A percentile compares a stretch with the other conserved stretches of the same genome.
These are phyloP conservation scores for Pristiophorus japonicus DNA, from an alignment of 2,113 vertebrate genomes.

Conservation along the genomic window DNA sequence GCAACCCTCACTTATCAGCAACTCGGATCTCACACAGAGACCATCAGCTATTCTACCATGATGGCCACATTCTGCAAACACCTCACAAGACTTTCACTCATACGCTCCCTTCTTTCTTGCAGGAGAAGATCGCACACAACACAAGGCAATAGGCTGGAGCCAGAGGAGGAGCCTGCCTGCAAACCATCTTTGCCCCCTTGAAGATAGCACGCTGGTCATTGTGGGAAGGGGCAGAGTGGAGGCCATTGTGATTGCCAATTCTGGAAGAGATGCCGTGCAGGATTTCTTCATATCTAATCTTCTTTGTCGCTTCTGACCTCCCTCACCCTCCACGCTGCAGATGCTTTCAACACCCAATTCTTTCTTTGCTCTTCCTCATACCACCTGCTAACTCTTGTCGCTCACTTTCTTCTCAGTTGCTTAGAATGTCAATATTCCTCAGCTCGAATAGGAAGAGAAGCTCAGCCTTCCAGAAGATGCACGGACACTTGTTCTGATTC, in stretches of 20 bases:
- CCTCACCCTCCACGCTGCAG: not conserved
- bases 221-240: not conserved
- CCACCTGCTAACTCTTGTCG: not conserved
- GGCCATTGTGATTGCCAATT: too few species aligned
- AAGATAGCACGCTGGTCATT: not conserved
- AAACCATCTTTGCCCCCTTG: not conserved
- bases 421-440: not conserved
- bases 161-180: not conserved
- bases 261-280: too few species aligned
- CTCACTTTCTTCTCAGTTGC: not conserved
- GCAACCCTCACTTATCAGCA: not conserved
- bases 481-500: not conserved
- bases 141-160: not conserved
- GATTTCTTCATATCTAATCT: not conserved
- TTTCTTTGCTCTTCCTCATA: not conserved
- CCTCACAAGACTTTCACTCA: too few species aligned
- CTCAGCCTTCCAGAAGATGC: not conserved
- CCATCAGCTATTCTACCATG: not conserved
- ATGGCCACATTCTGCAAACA: not conserved
- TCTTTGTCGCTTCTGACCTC: not conserved
- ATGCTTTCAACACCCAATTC: not conserved
- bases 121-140: too few species aligned
- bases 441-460: not conserved
- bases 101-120: too few species aligned
- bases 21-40: not conserved